Evolutionary conservation across 2,113 vertebrate genomes (phyloP), one percentile per base, ranked within the genome.

Genomic region (Myrmecophaga tridactyla): DNA sequence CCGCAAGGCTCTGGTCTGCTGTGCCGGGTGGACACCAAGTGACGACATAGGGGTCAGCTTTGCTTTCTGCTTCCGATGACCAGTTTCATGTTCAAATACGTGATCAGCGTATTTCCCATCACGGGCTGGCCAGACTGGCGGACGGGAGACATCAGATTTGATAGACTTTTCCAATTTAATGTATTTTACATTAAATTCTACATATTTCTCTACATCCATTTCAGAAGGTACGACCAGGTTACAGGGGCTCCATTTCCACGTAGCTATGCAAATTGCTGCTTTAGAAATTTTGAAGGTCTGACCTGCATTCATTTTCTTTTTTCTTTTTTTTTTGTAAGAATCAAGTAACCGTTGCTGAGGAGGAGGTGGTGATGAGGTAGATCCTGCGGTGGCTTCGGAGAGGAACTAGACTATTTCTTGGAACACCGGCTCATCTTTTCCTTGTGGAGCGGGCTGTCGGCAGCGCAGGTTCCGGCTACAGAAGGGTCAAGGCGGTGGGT

Each of bases 401-500:
- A 98, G 0, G 99, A 98, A 73, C 97, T 97, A 0, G 99, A 99
- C 96, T 98, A 98, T 86, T 98, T 99, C 98, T 98, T 99, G 94
- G 99, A 98, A 98, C 98, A 99, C 98, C 98, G 97, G 98, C 98
- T 99, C 99, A 99, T 99, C 4, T n/a, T n/a, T n/a, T n/a, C n/a
- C n/a, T n/a, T 99, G 82, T 99, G 99, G 48, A 99, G 98, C 97
- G 99, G 98, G 78, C 98, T 99, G 98, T 99, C 99, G 94, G 98
- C 97, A 94, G 99, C 99, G 98, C 99, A 99, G 67, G 99, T 98
- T 67, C 99, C 99, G 12, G 99, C 98, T 96, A 99, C 98, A 86
- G 99, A 99, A 48, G 99, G 99, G 86, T 99, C 99, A 85, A 99
- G 99, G 97, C 99, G 99, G 97, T 43, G 99, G 99, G 92, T 99